phyloP scores from a whole-genome alignment of 1,140 invertebrate species.

The Panagrolaimus sp. region DNA sequence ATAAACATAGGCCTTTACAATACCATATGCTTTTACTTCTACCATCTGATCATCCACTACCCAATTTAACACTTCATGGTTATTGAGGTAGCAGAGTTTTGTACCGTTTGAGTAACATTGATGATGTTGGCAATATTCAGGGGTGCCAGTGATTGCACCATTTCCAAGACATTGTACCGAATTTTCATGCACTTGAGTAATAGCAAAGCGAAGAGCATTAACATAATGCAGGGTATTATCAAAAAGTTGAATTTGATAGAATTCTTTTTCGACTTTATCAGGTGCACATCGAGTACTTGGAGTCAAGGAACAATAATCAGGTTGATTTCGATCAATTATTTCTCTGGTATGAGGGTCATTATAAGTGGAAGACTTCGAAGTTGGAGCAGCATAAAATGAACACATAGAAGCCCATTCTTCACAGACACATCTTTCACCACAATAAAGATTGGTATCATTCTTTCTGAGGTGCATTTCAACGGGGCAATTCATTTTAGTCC shows the following conservation, averaged over 20 bases:
- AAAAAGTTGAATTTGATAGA: conserved; percentile 4
- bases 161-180: not conserved
- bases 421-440: not conserved
- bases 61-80: not conserved
- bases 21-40: too few relatives aligned
- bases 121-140: not conserved
- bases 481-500: not conserved
- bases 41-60: too few relatives aligned
- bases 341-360: not conserved
- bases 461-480: not conserved
- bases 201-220: not conserved
- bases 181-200: not conserved
- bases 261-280: not conserved
- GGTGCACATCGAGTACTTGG: not conserved
- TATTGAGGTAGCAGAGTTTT: not conserved
- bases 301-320: not conserved
- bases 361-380: not conserved
- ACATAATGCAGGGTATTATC: not conserved
- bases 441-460: too few relatives aligned
- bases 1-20: too few relatives aligned
- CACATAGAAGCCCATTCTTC: not conserved
- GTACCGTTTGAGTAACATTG: not conserved
- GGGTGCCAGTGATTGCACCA: not conserved
- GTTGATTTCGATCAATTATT: not conserved
- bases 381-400: not conserved